Evolutionary conservation across 2,888 invertebrate genomes (phyloP).

Genomic region (Tipula vernalis): DNA sequence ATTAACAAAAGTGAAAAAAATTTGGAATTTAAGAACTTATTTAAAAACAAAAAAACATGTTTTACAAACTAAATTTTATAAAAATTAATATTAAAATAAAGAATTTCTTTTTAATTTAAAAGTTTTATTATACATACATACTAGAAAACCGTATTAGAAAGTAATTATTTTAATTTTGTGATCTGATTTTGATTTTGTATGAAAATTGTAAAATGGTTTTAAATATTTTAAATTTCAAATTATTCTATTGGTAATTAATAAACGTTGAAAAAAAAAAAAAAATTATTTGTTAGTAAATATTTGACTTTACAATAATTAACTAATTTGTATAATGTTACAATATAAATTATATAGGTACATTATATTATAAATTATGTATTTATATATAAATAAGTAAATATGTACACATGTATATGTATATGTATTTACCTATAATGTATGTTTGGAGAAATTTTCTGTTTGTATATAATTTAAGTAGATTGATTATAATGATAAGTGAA

Average conservation of each 20-base stretch:
- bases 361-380: neutral
- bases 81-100: neutral
- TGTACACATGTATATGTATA: neutral
- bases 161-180: neutral
- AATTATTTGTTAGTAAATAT: neutral
- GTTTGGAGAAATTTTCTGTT: neutral
- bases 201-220: neutral
- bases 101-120: neutral
- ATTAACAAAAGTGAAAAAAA: neutral
- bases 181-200: neutral
- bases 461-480: constrained; percentile 4
- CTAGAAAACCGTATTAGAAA: neutral
- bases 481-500: neutral
- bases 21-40: neutral
- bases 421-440: neutral
- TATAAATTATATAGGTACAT: neutral
- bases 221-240: neutral
- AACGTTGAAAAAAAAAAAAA: neutral
- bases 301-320: neutral
- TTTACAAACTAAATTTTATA: neutral
- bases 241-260: neutral
- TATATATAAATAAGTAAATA: neutral
- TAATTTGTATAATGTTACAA: neutral
- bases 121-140: neutral
- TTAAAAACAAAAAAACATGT: neutral